Evolutionary conservation across 2,113 vertebrate species (phyloP).

Genomic region (Callopanchax toddi): DNA sequence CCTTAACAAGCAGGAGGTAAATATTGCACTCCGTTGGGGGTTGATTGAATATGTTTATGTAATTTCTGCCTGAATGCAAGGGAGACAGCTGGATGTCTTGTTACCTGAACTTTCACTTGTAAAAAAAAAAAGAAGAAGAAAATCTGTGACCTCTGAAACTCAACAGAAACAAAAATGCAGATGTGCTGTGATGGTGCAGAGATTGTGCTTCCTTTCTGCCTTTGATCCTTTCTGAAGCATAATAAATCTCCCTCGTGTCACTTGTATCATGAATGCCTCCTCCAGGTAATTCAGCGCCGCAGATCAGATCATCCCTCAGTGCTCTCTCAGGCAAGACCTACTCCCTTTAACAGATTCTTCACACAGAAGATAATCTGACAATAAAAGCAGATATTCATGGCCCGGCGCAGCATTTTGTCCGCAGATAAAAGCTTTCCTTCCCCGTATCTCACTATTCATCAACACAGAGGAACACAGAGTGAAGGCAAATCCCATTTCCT

Average conservation of each 20-base stretch:
- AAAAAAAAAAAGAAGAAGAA: conserved; percentile 6
- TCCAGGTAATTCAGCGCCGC: conserved; percentile 53
- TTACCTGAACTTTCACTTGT: conserved; percentile 20
- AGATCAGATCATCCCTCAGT: conserved; percentile 54
- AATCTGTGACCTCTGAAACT: conserved; percentile 12
- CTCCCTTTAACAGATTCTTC: conserved; percentile 64
- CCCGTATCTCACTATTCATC: conserved; percentile 70
- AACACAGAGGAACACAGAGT: conserved; percentile 67
- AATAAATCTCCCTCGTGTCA: conserved; percentile 57
- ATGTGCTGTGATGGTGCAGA: conserved; percentile 9
- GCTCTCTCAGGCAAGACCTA: conserved; percentile 57
- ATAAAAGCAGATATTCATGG: conserved; percentile 68
- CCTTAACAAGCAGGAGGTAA: conserved; percentile 54
- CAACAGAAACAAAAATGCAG: conserved; percentile 27
- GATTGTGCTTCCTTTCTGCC: conserved; percentile 15
- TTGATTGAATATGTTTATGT: conserved; percentile 66
- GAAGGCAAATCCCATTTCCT: conserved; percentile 70
- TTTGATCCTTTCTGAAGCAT: conserved; percentile 34
- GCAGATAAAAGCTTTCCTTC: conserved; percentile 71
- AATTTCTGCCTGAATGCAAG: conserved; percentile 38
- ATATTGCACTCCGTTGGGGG: conserved; percentile 53
- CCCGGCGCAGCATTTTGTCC: conserved; percentile 64
- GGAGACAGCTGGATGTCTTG: conserved; percentile 42
- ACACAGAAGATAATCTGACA: conserved; percentile 59
- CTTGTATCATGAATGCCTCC: conserved; percentile 37